These are phyloP conservation scores for Rhynchonycteris naso DNA, from an alignment of 2,797 vertebrate genomes.

Conservation along the genomic window DNA sequence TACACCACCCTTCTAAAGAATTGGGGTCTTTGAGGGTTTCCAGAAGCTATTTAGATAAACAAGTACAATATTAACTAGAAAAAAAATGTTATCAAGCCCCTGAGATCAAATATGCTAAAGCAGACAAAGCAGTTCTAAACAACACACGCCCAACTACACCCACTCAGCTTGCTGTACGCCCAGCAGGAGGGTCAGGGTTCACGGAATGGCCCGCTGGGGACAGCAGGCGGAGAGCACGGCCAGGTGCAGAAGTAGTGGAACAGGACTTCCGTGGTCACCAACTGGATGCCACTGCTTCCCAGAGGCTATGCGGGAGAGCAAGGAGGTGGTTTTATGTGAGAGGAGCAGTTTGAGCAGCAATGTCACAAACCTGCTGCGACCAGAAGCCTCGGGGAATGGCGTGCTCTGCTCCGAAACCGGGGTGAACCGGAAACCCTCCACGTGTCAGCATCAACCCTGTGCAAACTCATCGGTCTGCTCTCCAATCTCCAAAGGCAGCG, in stretches of 20 bases:
- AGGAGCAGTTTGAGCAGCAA: background rate
- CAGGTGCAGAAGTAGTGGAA: background rate
- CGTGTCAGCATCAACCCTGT: background rate
- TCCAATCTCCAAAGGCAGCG: background rate
- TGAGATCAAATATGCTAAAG: background rate
- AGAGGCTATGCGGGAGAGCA: background rate
- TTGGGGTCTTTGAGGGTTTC: background rate
- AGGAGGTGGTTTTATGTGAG: background rate
- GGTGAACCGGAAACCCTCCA: background rate
- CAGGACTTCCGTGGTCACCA: background rate
- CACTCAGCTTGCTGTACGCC: background rate
- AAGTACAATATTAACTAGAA: background rate
- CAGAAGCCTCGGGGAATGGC: background rate
- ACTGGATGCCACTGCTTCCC: background rate
- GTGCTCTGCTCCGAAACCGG: background rate
- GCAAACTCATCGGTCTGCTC: background rate
- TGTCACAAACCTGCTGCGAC: background rate
- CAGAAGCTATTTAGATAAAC: background rate
- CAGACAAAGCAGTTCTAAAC: background rate
- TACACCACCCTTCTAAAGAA: background rate
- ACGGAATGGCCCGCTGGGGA: background rate
- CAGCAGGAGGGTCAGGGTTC: background rate
- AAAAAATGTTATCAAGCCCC: background rate
- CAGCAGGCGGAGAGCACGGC: background rate
- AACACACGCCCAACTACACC: background rate